Evolutionary conservation across 1,140 invertebrate genomes (phyloP).

Genomic region (Vollenhovia emeryi): DNA sequence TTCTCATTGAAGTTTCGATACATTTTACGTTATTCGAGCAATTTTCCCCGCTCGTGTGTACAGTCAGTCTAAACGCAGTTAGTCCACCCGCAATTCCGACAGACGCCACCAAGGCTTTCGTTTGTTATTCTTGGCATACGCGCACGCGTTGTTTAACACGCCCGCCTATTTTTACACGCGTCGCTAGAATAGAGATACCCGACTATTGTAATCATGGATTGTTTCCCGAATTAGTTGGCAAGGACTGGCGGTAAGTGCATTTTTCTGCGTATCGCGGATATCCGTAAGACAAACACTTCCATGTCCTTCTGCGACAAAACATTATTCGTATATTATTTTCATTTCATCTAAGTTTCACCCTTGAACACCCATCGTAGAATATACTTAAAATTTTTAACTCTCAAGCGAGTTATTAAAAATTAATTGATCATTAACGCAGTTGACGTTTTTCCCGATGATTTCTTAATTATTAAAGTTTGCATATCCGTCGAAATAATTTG

Average conservation of each 20-base stretch:
- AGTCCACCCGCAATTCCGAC: conserved; percentile 16
- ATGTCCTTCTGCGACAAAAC: background rate
- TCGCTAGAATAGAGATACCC: conserved; percentile 21
- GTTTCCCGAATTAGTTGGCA: conserved; percentile 50
- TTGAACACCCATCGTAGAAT: background rate
- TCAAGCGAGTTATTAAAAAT: background rate
- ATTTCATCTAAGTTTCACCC: background rate
- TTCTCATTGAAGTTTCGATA: background rate
- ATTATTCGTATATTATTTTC: background rate
- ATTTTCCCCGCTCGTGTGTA: background rate
- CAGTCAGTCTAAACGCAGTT: background rate
- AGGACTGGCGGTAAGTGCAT: conserved; percentile 47
- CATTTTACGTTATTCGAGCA: background rate
- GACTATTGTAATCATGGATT: conserved; percentile 47
- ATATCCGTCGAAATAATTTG: background rate
- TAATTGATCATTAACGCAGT: background rate
- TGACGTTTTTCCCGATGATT: background rate
- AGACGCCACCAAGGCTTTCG: background rate
- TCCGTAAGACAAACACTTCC: background rate
- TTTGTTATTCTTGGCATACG: conserved; percentile 46
- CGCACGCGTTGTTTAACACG: conserved; percentile 2
- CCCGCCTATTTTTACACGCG: conserved; percentile 29
- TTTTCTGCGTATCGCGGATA: background rate
- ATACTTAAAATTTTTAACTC: background rate
- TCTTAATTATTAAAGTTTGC: background rate